These are phyloP conservation scores for Phragmatobia fuliginosa DNA, from an alignment of 2,888 invertebrate species.

Conservation along the genomic window DNA sequence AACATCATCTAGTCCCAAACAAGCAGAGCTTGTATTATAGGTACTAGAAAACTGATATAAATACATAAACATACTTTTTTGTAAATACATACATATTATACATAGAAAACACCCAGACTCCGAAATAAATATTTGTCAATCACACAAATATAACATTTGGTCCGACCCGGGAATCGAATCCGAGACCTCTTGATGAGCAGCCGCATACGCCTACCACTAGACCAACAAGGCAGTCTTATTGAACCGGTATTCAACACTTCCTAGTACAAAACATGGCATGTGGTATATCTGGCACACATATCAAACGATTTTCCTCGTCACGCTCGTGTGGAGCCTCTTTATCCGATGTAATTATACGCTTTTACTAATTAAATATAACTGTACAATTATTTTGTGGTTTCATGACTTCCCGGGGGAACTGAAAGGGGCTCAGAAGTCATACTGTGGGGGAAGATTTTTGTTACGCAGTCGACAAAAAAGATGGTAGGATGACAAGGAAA, in stretches of 20 bases:
- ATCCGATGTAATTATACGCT: constrained; percentile 54
- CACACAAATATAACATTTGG: too few relatives aligned
- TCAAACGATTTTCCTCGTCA: constrained; percentile 45
- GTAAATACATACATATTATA: too few relatives aligned
- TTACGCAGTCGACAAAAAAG: neutral
- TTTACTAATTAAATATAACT: constrained; percentile 59
- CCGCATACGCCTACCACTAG: too few relatives aligned
- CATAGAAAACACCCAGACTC: too few relatives aligned
- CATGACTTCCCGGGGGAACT: constrained; percentile 15
- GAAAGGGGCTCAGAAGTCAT: neutral
- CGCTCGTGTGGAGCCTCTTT: constrained; percentile 42
- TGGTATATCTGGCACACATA: constrained; percentile 28
- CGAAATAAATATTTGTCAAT: too few relatives aligned
- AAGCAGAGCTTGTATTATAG: too few relatives aligned
- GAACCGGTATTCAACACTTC: constrained; percentile 8
- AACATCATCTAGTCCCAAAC: too few relatives aligned
- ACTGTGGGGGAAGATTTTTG: neutral
- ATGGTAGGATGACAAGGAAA: neutral
- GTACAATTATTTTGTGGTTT: constrained; percentile 21
- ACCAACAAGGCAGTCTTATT: too few relatives aligned
- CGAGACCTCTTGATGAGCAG: too few relatives aligned
- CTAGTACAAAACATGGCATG: neutral
- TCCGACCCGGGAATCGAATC: too few relatives aligned
- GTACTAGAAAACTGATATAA: too few relatives aligned
- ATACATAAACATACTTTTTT: too few relatives aligned